Percentiles rank a stretch among this genome's conserved stretches.
Conservation (phyloP, 2,797 vertebrate species). For the Simalia tracyae region DNA sequence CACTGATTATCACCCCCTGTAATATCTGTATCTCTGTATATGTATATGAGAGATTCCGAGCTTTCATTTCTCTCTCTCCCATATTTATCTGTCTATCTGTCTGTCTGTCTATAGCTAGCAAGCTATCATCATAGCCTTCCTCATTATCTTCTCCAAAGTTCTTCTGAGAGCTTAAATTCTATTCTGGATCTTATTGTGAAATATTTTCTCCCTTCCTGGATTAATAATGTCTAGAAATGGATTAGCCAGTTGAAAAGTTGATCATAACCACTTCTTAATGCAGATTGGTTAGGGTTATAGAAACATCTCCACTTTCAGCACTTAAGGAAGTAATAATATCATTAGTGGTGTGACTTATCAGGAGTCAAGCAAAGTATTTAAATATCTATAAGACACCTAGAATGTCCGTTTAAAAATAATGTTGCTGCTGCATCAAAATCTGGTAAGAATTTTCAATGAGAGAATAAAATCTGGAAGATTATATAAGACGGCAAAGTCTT, state of each 20-base stretch:
- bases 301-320: background rate
- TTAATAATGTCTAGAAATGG: constrained; percentile 30
- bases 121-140: background rate
- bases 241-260: background rate
- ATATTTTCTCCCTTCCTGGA: background rate
- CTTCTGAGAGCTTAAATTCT: constrained; percentile 8
- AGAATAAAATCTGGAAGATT: constrained; percentile 10
- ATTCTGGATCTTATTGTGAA: constrained; percentile 20
- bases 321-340: constrained; percentile 24
- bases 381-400: constrained; percentile 16
- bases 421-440: background rate
- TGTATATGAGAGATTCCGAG: constrained; percentile 33
- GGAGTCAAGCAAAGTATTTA: constrained; percentile 23
- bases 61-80: background rate
- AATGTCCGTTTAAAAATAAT: constrained; percentile 5
- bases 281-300: constrained; percentile 3
- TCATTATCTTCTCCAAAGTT: background rate
- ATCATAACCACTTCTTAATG: constrained; percentile 24
- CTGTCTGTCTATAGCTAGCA: background rate
- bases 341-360: constrained; percentile 10
- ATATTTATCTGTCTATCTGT: background rate
- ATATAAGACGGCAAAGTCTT: background rate
- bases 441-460: background rate
- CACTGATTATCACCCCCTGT: constrained; percentile 25
- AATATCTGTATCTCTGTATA: constrained; percentile 38